Percentiles rank a stretch among this genome's conserved stretches.
These are phyloP conservation scores for Sinhomidia bicolor DNA, from an alignment of 2,888 invertebrate genomes.

Conservation along the genomic window DNA sequence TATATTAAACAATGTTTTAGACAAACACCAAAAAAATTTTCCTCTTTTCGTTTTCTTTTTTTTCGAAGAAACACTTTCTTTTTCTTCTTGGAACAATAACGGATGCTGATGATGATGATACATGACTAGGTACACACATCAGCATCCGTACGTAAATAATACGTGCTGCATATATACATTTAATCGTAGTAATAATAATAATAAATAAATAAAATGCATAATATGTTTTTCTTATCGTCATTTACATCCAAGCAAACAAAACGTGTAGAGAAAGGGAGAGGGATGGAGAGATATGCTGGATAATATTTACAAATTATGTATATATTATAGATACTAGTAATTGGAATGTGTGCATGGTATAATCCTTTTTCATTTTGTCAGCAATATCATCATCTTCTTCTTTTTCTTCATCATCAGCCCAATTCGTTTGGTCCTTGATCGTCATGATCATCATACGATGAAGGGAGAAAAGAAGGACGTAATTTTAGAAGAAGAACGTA, in stretches of 20 bases:
- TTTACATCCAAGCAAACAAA: background rate
- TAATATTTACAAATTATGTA: no score
- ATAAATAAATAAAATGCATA: background rate
- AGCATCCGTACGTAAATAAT: background rate
- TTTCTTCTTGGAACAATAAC: slow-evolving; percentile 35
- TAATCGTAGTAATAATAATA: no score
- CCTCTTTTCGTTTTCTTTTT: slow-evolving; percentile 3
- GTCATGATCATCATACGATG: background rate
- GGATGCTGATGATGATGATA: background rate
- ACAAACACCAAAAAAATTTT: no score
- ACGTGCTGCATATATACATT: no score
- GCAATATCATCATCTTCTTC: background rate
- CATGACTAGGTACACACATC: background rate
- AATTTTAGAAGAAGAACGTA: no score
- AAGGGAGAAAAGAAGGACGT: slow-evolving; percentile 22
- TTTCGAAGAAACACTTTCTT: slow-evolving; percentile 40
- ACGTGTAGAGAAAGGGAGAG: background rate
- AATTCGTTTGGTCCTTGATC: slow-evolving; percentile 34
- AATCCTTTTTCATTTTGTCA: background rate
- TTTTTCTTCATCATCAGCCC: no score
- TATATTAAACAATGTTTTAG: no score
- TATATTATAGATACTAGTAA: no score
- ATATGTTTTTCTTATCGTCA: background rate
- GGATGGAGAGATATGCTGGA: no score
- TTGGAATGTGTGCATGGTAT: background rate